Evolutionary conservation across 1,140 invertebrate genomes (phyloP).

Genomic region (Philotrypesis tridentata): DNA sequence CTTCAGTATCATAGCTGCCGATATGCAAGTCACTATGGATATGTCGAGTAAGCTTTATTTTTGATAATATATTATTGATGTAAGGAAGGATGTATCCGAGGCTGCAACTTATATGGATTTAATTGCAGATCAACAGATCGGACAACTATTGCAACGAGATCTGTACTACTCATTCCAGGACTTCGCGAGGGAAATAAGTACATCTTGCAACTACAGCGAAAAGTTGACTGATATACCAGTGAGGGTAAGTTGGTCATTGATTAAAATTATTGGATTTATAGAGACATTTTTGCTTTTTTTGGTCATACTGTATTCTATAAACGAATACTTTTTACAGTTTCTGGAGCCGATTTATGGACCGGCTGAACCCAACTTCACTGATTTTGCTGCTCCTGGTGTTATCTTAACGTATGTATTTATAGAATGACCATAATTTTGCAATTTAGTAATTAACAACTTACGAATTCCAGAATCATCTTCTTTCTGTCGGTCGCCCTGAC

Average conservation of each 20-base stretch:
- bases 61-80: not conserved
- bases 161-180: constrained; percentile 83
- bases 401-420: constrained; percentile 85
- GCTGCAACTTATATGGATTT: not conserved
- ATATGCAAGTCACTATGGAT: constrained; percentile 87
- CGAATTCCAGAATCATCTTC: constrained; percentile 88
- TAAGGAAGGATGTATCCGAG: not conserved
- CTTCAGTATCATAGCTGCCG: constrained; percentile 81
- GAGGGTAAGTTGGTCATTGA: constrained; percentile 70
- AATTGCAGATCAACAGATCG: constrained; percentile 91
- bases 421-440: not conserved
- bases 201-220: constrained; percentile 81
- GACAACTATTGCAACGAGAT: constrained; percentile 84
- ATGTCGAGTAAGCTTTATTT: constrained; percentile 86
- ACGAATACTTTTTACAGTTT: constrained; percentile 73
- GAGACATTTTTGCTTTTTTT: constrained; percentile 4
- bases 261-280: not conserved
- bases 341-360: constrained; percentile 90
- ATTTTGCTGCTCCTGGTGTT: constrained; percentile 95
- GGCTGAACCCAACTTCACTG: constrained; percentile 89
- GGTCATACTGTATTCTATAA: not conserved
- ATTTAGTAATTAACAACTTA: not conserved
- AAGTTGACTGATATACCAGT: constrained; percentile 83
- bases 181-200: constrained; percentile 80
- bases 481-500: constrained; percentile 95